These are phyloP conservation scores for Megaleporinus macrocephalus DNA, from an alignment of 2,113 vertebrate genomes.

Conservation along the genomic window DNA sequence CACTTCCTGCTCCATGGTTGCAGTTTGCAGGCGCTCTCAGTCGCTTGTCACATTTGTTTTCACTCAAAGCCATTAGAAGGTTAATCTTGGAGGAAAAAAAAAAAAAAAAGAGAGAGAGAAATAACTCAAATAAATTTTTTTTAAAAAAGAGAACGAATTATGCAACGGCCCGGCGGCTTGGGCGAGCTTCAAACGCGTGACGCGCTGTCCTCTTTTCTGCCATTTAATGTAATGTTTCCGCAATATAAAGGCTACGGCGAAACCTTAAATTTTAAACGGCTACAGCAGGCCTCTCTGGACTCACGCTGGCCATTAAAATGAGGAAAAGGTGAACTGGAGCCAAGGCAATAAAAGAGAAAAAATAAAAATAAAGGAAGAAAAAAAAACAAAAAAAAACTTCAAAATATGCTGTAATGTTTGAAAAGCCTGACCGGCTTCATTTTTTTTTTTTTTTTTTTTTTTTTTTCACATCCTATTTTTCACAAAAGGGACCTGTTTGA, in stretches of 20 bases:
- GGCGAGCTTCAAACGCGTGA: conserved; percentile 69
- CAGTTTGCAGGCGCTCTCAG: conserved; percentile 49
- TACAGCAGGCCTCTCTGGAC: conserved; percentile 73
- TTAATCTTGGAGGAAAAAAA: conserved; percentile 54
- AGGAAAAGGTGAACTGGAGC: conserved; percentile 75
- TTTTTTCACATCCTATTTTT: conserved; percentile 75
- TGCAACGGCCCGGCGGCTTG: conserved; percentile 59
- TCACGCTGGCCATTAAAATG: conserved; percentile 80
- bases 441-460: conserved; percentile 55
- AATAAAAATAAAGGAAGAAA: conserved; percentile 64
- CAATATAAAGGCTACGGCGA: conserved; percentile 74
- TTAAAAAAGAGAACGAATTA: conserved; percentile 45
- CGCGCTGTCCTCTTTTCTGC: conserved; percentile 63
- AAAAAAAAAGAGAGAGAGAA: too few relatives aligned
- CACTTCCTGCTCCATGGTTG: conserved; percentile 68
- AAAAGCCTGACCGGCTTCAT: conserved; percentile 71
- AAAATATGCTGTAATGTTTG: conserved; percentile 81
- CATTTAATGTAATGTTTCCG: conserved; percentile 85
- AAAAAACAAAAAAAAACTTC: conserved; percentile 75
- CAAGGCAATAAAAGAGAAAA: conserved; percentile 78
- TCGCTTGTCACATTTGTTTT: conserved; percentile 67
- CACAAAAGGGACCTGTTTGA: conserved; percentile 80
- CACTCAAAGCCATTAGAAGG: conserved; percentile 62
- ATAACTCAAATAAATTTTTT: too few relatives aligned
- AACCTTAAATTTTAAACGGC: conserved; percentile 78